These are phyloP conservation scores for Genyomyrus donnyi DNA, from an alignment of 2,113 vertebrate species.

Conservation along the genomic window DNA sequence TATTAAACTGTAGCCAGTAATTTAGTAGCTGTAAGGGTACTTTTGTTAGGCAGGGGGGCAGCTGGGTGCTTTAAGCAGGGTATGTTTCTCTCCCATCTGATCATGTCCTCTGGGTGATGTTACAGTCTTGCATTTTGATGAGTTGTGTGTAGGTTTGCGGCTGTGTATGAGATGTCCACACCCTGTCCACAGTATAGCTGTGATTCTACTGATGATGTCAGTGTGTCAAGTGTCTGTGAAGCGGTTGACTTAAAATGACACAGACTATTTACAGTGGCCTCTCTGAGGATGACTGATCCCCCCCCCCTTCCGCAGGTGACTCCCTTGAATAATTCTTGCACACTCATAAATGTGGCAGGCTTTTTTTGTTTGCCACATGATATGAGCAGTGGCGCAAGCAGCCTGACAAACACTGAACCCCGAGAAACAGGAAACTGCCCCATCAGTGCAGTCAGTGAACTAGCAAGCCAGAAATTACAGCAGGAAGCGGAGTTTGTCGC, in stretches of 20 bases:
- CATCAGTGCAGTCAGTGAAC: slow-evolving; percentile 37
- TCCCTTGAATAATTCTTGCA: slow-evolving; percentile 1
- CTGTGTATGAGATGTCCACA: background rate
- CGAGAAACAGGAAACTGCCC: slow-evolving; percentile 29
- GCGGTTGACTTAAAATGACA: background rate
- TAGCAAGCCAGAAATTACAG: slow-evolving; percentile 42
- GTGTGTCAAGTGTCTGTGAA: background rate
- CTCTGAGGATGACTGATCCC: background rate
- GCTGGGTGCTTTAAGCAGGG: background rate
- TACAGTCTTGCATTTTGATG: background rate
- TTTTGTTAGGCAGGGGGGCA: background rate
- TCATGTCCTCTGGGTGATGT: background rate
- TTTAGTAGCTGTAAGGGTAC: background rate
- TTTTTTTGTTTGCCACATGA: background rate
- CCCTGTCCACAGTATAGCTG: background rate
- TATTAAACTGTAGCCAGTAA: background rate
- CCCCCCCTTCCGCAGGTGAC: background rate
- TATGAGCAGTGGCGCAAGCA: background rate
- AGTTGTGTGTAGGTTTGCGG: background rate
- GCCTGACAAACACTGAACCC: background rate
- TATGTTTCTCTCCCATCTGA: background rate
- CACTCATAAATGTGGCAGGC: background rate
- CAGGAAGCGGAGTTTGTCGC: slow-evolving; percentile 56
- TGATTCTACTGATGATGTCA: background rate
- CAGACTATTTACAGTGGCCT: background rate